phyloP scores from a whole-genome alignment of 2,797 vertebrate genomes.

The Galago senegalensis region DNA sequence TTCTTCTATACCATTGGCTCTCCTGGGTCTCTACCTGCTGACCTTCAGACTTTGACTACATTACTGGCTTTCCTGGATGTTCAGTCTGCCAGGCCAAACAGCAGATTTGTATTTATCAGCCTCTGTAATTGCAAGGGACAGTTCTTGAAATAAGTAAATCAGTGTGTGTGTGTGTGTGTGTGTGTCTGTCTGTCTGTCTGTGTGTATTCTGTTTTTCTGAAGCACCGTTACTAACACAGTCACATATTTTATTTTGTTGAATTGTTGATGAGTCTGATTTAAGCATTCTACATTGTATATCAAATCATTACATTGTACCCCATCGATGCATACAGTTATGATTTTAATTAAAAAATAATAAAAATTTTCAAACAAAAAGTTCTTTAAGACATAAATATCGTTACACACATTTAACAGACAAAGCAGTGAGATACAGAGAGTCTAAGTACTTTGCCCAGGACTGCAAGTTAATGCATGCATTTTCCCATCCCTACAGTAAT shows the following conservation, averaged over 20 bases:
- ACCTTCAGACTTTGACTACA: neutral
- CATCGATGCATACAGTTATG: no score
- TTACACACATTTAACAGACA: neutral
- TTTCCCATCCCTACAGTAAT: neutral
- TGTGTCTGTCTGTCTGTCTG: neutral
- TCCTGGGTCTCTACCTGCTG: neutral
- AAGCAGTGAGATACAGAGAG: neutral
- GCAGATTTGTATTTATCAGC: neutral
- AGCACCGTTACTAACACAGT: neutral
- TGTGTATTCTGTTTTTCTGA: neutral
- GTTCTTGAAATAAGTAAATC: neutral
- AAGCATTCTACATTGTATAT: no score
- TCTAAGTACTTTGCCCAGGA: neutral
- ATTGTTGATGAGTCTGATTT: neutral
- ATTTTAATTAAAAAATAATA: no score
- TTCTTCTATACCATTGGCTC: neutral
- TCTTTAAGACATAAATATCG: slow-evolving; percentile 4
- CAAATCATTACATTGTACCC: no score
- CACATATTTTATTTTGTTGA: neutral
- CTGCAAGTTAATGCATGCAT: neutral
- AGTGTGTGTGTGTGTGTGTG: neutral
- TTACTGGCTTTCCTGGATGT: neutral
- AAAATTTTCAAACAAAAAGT: neutral
- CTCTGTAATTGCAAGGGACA: neutral
- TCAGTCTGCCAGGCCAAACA: neutral